Evolutionary conservation across 2,888 invertebrate genomes (phyloP), one percentile per base, ranked within the genome.

Genomic region (Noctua janthe): DNA sequence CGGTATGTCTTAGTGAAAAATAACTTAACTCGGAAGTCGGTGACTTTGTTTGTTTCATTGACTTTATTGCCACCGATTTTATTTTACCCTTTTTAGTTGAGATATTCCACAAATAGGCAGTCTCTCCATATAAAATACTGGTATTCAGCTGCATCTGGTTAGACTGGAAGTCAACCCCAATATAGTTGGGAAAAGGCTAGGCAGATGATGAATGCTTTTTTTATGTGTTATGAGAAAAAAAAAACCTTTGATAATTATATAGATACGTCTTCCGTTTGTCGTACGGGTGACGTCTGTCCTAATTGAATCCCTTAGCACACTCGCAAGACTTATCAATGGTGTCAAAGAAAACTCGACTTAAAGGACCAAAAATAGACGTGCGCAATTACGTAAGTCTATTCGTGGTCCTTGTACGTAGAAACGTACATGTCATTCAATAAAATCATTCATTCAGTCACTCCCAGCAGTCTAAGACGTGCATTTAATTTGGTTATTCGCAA

Each of bases 401-500:
- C 39, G 20, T 17, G n/a, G n/a, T 29, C 35, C 67, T 62, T 54
- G 6, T 51, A 29, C 39, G 5, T 35, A 54, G 20, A 49, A 67
- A 23, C 20, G 35, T n/a, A 76, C 17, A 82, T 35, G 29, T 69
- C 71, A 29, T 79, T 82, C 62, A 80, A 71, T 79, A 39, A 84
- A 79, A 72, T 56, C 49, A 49, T 83, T 64, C 69, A 5, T 78
- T 75, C 71, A 47, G 23, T 71, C 49, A 17, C 71, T 80, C 74
- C 67, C 56, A 2, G 43, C 56, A 35, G 67, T 71, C 56, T 29
- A 29, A 81, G 83, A 59, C 71, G 3, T 59, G 64, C 71, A 82
- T 78, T 29, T 64, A 64, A 47, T 67, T 82, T 15, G 0, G 74
- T 73, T 71, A 79, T 83, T 74, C 35, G 51, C n/a, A 80, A 85